A percentile compares a stretch with the other conserved stretches of the same genome.
phyloP scores from a whole-genome alignment of 1,140 invertebrate species.

The Apis cerana region DNA sequence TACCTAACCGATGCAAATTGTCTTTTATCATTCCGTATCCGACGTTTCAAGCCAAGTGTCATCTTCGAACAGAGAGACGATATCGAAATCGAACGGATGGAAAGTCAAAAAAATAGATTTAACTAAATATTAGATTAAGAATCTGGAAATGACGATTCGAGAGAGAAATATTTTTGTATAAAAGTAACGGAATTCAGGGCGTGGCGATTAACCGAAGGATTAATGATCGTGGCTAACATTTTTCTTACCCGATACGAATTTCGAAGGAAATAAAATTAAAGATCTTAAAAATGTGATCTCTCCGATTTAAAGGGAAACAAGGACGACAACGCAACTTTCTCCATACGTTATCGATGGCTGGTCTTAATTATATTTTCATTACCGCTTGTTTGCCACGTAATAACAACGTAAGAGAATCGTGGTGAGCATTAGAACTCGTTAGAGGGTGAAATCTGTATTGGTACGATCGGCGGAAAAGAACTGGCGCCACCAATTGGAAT shows the following conservation, averaged over 20 bases:
- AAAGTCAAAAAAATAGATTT: no score
- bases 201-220: no score
- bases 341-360: not conserved
- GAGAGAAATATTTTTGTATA: no score
- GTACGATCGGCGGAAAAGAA: slow-evolving; percentile 22
- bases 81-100: no score
- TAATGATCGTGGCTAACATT: not conserved
- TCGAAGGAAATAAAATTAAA: not conserved
- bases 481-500: slow-evolving; percentile 24
- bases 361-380: not conserved
- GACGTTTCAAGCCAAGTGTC: no score
- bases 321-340: not conserved
- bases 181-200: no score
- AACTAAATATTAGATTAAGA: no score
- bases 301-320: not conserved
- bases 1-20: no score
- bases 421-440: not conserved
- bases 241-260: not conserved
- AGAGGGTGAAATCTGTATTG: slow-evolving; percentile 9
- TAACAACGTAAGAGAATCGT: not conserved
- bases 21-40: no score
- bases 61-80: no score
- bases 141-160: no score
- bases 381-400: not conserved
- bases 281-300: not conserved